Evolutionary conservation across 2,113 vertebrate genomes (phyloP).

Genomic region (Chaenogobius annularis): DNA sequence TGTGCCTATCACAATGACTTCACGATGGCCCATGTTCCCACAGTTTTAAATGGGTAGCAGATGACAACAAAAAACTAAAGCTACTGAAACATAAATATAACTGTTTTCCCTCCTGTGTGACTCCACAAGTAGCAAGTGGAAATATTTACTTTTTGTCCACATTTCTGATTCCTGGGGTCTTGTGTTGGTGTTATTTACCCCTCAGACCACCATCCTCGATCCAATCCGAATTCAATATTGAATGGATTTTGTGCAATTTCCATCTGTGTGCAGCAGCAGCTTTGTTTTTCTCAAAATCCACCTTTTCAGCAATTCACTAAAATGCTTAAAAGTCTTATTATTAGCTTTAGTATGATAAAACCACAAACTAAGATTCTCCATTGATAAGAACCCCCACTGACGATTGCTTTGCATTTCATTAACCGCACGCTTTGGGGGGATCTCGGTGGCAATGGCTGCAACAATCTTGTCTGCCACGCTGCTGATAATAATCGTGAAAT

Average conservation of each 20-base stretch:
- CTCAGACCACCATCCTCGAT: constrained; percentile 40
- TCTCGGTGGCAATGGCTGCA: constrained; percentile 47
- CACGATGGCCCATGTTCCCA: background rate
- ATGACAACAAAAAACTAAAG: constrained; percentile 29
- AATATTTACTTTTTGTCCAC: constrained; percentile 55
- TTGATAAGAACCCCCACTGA: constrained; percentile 47
- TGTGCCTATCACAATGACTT: background rate
- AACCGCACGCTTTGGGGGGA: constrained; percentile 9
- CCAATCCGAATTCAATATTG: constrained; percentile 33
- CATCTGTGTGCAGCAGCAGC: constrained; percentile 29
- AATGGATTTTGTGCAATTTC: constrained; percentile 29
- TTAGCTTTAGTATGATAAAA: constrained; percentile 27
- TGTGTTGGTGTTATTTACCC: constrained; percentile 54
- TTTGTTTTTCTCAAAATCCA: constrained; percentile 44
- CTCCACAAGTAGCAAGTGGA: constrained; percentile 57
- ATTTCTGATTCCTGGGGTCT: constrained; percentile 32
- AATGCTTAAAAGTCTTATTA: constrained; percentile 28
- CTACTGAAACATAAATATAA: constrained; percentile 31
- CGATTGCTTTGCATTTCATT: constrained; percentile 43
- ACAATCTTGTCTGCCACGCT: constrained; percentile 31
- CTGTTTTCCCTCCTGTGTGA: constrained; percentile 31
- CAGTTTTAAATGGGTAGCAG: constrained; percentile 24
- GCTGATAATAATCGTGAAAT: constrained; percentile 43
- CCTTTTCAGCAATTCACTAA: constrained; percentile 32
- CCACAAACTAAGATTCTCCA: constrained; percentile 40